These are phyloP conservation scores for Acromyrmex charruanus DNA, from an alignment of 1,140 invertebrate species.

Conservation along the genomic window DNA sequence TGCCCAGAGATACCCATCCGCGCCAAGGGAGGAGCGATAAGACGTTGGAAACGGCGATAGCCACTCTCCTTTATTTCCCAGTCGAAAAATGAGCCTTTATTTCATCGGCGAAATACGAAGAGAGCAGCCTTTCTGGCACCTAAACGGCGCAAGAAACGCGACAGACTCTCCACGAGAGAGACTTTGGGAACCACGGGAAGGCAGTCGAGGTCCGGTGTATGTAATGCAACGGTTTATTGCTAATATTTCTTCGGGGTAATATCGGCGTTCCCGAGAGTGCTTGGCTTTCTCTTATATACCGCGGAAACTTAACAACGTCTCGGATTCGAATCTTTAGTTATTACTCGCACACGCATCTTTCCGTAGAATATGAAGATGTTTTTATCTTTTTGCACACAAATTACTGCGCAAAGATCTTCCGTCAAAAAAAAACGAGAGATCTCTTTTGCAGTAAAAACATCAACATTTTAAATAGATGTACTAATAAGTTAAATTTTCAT, in stretches of 20 bases:
- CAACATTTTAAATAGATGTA: neutral
- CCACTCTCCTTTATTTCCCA: constrained; percentile 68
- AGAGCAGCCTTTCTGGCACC: constrained; percentile 69
- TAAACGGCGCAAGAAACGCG: constrained; percentile 68
- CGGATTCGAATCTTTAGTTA: constrained; percentile 31
- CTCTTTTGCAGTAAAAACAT: neutral
- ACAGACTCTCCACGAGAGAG: constrained; percentile 45
- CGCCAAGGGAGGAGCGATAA: constrained; percentile 59
- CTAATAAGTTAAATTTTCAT: neutral
- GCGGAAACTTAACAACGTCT: constrained; percentile 32
- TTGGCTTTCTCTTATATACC: constrained; percentile 44
- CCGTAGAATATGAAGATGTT: neutral
- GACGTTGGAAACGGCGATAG: constrained; percentile 69
- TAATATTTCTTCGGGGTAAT: constrained; percentile 75
- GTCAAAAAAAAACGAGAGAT: neutral
- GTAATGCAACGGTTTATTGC: constrained; percentile 74
- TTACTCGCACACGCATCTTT: neutral
- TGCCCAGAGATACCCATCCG: constrained; percentile 58
- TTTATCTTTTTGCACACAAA: neutral
- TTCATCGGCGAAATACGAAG: constrained; percentile 71
- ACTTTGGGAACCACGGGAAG: constrained; percentile 15
- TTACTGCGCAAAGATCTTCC: neutral
- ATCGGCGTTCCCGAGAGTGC: constrained; percentile 59
- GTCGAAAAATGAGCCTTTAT: constrained; percentile 77
- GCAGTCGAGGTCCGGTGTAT: constrained; percentile 40